A percentile compares a stretch with the other conserved stretches of the same genome.
These are phyloP conservation scores for Globodera rostochiensis DNA, from an alignment of 1,140 invertebrate genomes.

Conservation along the genomic window DNA sequence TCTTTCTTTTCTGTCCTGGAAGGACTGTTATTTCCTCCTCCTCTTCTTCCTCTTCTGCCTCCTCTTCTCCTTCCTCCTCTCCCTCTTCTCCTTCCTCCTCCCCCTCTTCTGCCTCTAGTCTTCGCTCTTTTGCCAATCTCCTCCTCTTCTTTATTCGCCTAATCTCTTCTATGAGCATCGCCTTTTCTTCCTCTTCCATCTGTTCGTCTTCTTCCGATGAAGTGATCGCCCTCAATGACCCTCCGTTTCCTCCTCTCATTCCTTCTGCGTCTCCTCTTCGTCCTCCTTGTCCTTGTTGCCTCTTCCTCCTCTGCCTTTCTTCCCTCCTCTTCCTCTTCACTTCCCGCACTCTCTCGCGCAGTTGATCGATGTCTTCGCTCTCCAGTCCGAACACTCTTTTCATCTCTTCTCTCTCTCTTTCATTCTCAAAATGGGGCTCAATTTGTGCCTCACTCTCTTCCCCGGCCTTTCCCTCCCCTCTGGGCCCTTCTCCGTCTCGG, in stretches of 20 bases:
- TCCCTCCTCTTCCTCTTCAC: background rate
- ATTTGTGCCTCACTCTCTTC: constrained; percentile 4
- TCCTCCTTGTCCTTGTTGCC: background rate
- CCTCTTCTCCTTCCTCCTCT: constrained; percentile 6
- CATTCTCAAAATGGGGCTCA: background rate
- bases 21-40: background rate
- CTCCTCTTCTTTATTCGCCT: background rate
- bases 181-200: constrained; percentile 3
- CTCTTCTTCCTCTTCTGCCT: constrained; percentile 11
- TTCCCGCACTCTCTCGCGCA: background rate
- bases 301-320: background rate
- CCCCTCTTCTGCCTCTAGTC: constrained; percentile 3
- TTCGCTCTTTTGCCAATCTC: constrained; percentile 6
- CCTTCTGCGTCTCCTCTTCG: background rate
- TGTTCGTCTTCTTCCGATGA: background rate
- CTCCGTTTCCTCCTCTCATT: background rate
- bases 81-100: constrained; percentile 3
- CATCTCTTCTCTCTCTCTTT: constrained; percentile 18
- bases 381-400: constrained; percentile 23
- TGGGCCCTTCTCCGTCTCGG: background rate
- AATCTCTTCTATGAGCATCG: background rate
- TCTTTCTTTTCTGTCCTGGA: background rate
- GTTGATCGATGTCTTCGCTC: background rate
- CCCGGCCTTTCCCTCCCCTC: background rate
- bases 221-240: background rate